Conservation (phyloP, 2,797 vertebrate species). For the Hippocampus kuda region DNA sequence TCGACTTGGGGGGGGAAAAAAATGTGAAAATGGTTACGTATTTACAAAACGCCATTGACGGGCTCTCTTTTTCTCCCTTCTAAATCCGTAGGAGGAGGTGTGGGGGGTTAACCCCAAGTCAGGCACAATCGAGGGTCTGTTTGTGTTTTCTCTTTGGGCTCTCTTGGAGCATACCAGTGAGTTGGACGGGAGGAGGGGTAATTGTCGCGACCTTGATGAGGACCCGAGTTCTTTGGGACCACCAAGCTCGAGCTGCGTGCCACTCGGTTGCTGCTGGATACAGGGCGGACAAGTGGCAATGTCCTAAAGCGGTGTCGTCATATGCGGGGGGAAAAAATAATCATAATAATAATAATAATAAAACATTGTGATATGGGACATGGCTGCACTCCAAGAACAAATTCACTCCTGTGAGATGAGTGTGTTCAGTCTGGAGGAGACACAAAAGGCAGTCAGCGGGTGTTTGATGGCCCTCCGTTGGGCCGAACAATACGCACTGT, state of each 20-base stretch:
- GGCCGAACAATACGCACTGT: conserved; percentile 21
- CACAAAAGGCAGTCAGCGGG: conserved; percentile 6
- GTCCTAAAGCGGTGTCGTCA: conserved; percentile 17
- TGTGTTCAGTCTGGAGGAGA: conserved; percentile 28
- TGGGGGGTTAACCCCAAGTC: conserved; percentile 38
- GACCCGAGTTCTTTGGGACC: conserved; percentile 50
- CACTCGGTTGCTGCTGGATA: conserved; percentile 54
- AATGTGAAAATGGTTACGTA: conserved; percentile 50
- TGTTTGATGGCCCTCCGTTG: conserved; percentile 21
- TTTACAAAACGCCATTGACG: conserved; percentile 61
- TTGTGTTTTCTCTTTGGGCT: conserved; percentile 55
- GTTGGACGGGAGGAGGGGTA: conserved; percentile 44
- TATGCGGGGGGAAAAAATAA: conserved; percentile 1
- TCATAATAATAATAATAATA: conserved; percentile 2
- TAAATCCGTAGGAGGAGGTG: conserved; percentile 43
- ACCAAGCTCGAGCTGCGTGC: conserved; percentile 53
- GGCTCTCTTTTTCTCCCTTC: conserved; percentile 45
- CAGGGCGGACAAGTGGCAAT: conserved; percentile 23
- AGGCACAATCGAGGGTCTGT: conserved; percentile 59
- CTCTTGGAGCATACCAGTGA: conserved; percentile 39
- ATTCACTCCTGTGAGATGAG: conserved; percentile 19
- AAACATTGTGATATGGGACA: neutral
- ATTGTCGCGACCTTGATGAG: conserved; percentile 53
- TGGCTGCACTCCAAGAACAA: conserved; percentile 23
- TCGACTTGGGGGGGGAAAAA: conserved; percentile 49